A percentile compares a stretch with the other conserved stretches of the same genome.
phyloP scores from a whole-genome alignment of 2,113 vertebrate species.

The Microcebus tavaratra region DNA sequence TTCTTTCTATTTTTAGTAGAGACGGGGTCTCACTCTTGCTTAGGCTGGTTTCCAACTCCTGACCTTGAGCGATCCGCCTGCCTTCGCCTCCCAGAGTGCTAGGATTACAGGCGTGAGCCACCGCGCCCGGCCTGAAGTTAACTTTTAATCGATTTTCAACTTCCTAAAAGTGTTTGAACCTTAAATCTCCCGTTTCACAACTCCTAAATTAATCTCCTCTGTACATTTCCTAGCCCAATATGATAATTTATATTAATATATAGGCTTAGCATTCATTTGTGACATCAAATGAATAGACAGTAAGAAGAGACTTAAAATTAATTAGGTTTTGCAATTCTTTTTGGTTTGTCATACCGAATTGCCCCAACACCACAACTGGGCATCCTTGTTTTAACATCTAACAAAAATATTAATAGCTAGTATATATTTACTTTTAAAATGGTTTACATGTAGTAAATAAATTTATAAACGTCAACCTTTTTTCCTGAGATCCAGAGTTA shows the following conservation, averaged over 20 bases:
- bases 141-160: slow-evolving; percentile 35
- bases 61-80: no score
- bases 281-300: neutral
- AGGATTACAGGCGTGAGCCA: no score
- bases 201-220: slow-evolving; percentile 3
- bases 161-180: slow-evolving; percentile 14
- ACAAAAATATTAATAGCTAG: neutral
- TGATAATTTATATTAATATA: slow-evolving; percentile 1
- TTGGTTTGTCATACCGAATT: neutral
- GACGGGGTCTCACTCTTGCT: no score
- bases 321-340: neutral
- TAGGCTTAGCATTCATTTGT: neutral
- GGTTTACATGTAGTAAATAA: neutral
- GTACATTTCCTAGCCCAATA: neutral
- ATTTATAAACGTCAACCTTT: slow-evolving; percentile 8
- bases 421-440: neutral
- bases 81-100: no score
- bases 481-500: slow-evolving; percentile 11
- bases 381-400: neutral
- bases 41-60: no score
- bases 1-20: no score
- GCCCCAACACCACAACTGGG: neutral
- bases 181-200: neutral
- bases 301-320: slow-evolving; percentile 5
- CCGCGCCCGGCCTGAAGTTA: neutral